Evolutionary conservation across 2,888 invertebrate genomes (phyloP), one percentile per base, ranked within the genome.

Genomic region (Tanytarsus gracilentus): DNA sequence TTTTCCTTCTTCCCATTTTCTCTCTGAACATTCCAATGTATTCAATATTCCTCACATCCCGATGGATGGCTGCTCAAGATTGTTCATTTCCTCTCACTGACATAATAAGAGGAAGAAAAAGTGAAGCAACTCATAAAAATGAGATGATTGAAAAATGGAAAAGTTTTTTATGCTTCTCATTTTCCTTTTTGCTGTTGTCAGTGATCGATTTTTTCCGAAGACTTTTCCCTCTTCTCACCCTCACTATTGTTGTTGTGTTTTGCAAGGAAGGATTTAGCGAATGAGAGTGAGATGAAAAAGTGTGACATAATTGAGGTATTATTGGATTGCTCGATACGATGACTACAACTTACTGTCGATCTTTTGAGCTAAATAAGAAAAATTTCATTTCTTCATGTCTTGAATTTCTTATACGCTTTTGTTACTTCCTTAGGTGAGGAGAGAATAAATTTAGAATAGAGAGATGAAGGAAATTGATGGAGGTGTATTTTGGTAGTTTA

Each of bases 61-160:
- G 21, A 9, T 11, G 44, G 44, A 44, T 21, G 44, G 44, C 23
- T 44, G n/a, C n/a, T 48, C 48, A 51, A 55, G 55, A 55, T 55
- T 55, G 55, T 39, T 55, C 55, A 55, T 55, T 55, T 55, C 55
- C 55, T 55, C 27, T 55, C 26, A n/a, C n/a, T n/a, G n/a, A n/a
- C n/a, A n/a, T n/a, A n/a, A n/a, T n/a, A n/a, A n/a, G n/a, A n/a
- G n/a, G n/a, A n/a, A 7, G 21, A 27, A 25, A 49, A 49, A 48
- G 25, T n/a, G 27, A 49, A 49, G 27, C 49, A 55, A 23, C 9
- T 55, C 39, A 39, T 51, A 51, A 51, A 55, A 33, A 39, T 36
- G 39, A 55, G 40, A 55, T 55, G 55, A 55, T 55, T 55, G 55
- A 55, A 55, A 55, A 55, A 55, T 55, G 55, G 39, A 55, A 55